These are phyloP conservation scores for Drosophila repleta DNA, from an alignment of 1,140 invertebrate species.

Conservation along the genomic window DNA sequence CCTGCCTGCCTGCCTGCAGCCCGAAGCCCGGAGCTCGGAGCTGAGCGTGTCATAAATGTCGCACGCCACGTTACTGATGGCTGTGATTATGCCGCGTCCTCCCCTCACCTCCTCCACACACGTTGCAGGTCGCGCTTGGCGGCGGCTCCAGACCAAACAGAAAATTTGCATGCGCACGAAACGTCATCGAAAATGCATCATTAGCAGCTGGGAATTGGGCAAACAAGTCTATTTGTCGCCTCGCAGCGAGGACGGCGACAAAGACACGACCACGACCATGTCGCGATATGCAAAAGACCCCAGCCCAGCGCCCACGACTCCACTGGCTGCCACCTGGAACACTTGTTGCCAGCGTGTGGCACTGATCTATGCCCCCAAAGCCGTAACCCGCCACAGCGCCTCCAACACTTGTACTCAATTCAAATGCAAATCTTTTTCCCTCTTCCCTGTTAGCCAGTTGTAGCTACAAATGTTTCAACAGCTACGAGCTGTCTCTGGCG, in stretches of 20 bases:
- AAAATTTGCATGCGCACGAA: conserved; percentile 73
- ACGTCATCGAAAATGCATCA: conserved; percentile 78
- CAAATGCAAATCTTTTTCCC: conserved; percentile 58
- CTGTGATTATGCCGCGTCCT: conserved; percentile 55
- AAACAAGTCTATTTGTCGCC: conserved; percentile 80
- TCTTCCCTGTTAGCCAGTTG: neutral
- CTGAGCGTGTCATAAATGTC: conserved; percentile 75
- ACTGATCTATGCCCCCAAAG: conserved; percentile 43
- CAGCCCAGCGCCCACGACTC: conserved; percentile 30
- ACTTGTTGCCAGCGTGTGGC: conserved; percentile 74
- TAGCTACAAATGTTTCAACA: neutral
- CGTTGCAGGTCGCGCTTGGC: conserved; percentile 50
- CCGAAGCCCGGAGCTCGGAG: conserved; percentile 25
- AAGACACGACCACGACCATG: conserved; percentile 61
- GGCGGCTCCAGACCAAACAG: conserved; percentile 28
- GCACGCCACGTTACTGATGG: conserved; percentile 74
- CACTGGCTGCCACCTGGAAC: conserved; percentile 24
- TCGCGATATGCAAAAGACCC: conserved; percentile 67
- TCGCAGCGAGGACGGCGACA: conserved; percentile 32
- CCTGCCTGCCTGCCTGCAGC: no score
- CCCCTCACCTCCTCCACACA: neutral
- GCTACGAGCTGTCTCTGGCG: neutral
- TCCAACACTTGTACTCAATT: conserved; percentile 52
- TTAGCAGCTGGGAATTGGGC: conserved; percentile 77
- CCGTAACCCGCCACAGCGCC: conserved; percentile 24